Evolutionary conservation across 2,797 vertebrate genomes (phyloP), one percentile per base, ranked within the genome.

Genomic region (Enteromius viviparus): DNA sequence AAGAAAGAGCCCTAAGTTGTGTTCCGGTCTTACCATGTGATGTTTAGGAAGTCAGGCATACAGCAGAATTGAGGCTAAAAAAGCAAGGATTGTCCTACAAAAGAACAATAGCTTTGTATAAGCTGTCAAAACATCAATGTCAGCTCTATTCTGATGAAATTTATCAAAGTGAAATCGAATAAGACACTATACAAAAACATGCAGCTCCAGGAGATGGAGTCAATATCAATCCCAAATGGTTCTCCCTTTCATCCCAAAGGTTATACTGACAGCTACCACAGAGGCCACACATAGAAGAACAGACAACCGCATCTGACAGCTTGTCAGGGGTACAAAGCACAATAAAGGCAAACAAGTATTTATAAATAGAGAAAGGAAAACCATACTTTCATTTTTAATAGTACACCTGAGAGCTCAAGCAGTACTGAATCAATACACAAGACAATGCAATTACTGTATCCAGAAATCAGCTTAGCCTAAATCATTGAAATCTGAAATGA

Each of bases 251-350:
- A 49, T 68, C 26, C 62, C 77, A 62, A 83, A 77, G 81, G 81
- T 83, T 83, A 83, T 42, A 76, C 47, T 83, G 74, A 82, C 74
- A 82, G 71, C n/a, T 76, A 76, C 32, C 15, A 3, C 32, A 58
- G 47, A 45, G 76, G 64, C 49, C 51, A 83, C 64, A 69, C 37
- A 83, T 40, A 51, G n/a, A 66, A 49, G 9, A 74, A 84, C 89
- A 89, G 86, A 85, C 81, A 81, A 88, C 55, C 69, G 78, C 86
- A 89, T 87, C 90, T 84, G 82, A 90, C 81, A 87, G 87, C 83
- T 87, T 86, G 89, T 92, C 80, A 72, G 3, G 51, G 65, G 60
- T 75, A 55, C 55, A 82, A 66, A 76, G 15, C 71, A 76, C 45
- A 76, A 65, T 34, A 81, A 53, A 66, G 21, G 64, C 71, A 82